A percentile compares a stretch with the other conserved stretches of the same genome.
Conservation (phyloP, 92 coral and sea anemone genomes). For the Umimayanthus kanabou region DNA sequence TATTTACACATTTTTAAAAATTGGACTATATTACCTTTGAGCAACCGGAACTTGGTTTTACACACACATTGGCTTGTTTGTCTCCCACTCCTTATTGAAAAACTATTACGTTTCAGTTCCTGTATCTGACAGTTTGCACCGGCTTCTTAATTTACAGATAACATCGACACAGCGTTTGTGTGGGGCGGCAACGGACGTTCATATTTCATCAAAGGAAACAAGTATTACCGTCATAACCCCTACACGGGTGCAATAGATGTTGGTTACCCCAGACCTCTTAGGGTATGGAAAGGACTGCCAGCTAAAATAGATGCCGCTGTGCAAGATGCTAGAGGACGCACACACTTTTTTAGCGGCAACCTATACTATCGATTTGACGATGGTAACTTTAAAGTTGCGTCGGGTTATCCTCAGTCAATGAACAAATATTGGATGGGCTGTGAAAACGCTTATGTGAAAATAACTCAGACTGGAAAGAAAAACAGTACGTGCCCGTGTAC, state of each 20-base stretch:
- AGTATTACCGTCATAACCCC: slow-evolving; percentile 61
- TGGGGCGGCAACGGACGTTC: slow-evolving; percentile 67
- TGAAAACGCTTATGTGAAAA: slow-evolving; percentile 36
- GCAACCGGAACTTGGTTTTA: too few relatives aligned
- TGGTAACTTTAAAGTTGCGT: slow-evolving; percentile 14
- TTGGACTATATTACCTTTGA: too few relatives aligned
- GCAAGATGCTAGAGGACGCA: slow-evolving; percentile 42
- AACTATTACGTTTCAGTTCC: too few relatives aligned
- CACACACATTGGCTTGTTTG: too few relatives aligned
- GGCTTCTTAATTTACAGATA: slow-evolving; percentile 22
- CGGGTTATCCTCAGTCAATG: slow-evolving; percentile 47
- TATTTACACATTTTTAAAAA: too few relatives aligned
- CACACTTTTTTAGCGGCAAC: slow-evolving; percentile 53
- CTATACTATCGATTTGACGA: slow-evolving; percentile 52
- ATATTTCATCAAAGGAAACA: slow-evolving; percentile 53
- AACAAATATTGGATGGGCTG: slow-evolving; percentile 51
- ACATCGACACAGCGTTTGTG: slow-evolving; percentile 59
- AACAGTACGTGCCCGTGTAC: slow-evolving; percentile 40
- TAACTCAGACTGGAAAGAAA: slow-evolving; percentile 28
- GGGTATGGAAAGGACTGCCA: slow-evolving; percentile 43
- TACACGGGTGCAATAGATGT: slow-evolving; percentile 43
- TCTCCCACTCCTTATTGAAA: too few relatives aligned
- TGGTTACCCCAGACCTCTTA: slow-evolving; percentile 55
- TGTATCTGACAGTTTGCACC: not conserved
- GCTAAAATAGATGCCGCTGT: slow-evolving; percentile 51